Evolutionary conservation across 2,113 vertebrate genomes (phyloP).

Genomic region (Phylloscopus trochiloides): DNA sequence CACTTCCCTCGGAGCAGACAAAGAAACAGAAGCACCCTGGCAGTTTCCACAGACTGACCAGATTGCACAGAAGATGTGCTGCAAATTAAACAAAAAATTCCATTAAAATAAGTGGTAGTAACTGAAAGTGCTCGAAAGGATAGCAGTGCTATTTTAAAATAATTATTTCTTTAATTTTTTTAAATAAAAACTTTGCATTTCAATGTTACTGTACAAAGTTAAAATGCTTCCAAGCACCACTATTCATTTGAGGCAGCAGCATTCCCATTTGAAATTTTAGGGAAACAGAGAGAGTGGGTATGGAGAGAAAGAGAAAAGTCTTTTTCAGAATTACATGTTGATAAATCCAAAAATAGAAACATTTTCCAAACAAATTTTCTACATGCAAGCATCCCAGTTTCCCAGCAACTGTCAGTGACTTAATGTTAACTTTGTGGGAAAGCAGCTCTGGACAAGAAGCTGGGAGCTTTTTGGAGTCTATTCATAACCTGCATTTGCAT

Average conservation of each 20-base stretch:
- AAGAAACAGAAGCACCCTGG: background rate
- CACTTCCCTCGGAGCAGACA: background rate
- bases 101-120: background rate
- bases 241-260: background rate
- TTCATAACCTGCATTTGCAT: slow-evolving; percentile 39
- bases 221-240: background rate
- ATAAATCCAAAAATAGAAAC: background rate
- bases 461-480: background rate
- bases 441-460: background rate
- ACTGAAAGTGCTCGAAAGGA: background rate
- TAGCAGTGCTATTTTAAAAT: background rate
- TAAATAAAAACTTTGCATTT: background rate
- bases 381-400: background rate
- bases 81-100: background rate
- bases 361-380: background rate
- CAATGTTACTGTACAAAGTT: background rate
- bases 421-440: background rate
- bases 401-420: background rate
- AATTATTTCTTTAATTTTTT: background rate
- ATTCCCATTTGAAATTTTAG: background rate
- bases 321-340: background rate
- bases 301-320: background rate
- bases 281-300: background rate
- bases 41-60: background rate
- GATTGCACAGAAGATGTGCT: background rate